Evolutionary conservation across 1,140 invertebrate genomes (phyloP), one percentile per base, ranked within the genome.

Genomic region (Amphibalanus amphitrite): DNA sequence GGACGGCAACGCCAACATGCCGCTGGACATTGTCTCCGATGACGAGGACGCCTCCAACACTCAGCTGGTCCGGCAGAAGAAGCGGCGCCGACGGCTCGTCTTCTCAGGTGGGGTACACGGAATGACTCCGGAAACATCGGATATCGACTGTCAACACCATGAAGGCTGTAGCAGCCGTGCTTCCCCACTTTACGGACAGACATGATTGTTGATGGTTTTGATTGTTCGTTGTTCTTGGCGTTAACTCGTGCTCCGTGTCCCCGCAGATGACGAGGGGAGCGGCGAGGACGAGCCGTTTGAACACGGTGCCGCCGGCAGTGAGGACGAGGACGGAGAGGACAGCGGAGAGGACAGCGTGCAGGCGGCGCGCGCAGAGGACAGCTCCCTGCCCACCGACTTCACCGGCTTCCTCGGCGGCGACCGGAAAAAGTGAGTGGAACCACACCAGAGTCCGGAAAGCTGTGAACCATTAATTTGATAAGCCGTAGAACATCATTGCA

Each of bases 221-320:
- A 38, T 38, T 15, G 33, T 38, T 38, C 33, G 33, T 4, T 38
- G 4, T 38, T 38, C 15, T 38, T 38, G 33, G 33, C 33, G 4
- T 6, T 38, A 6, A 15, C 33, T 38, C 4, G 33, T 38, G 33
- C 17, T 59, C 20, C 17, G 1, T 59, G 1, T 59, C 10, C 47
- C 17, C 13, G 1, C 6, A 59, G 6, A 59, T 59, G 17, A 20
- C 47, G 47, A 59, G 47, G 75, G 74, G 15, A 72, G 73, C 33
- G 75, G 76, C 38, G 71, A 75, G 13, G 72, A 77, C 17, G 23
- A 30, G 65, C 15, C 29, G 29, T 6, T 25, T 72, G 72, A 69
- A 75, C 71, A 71, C 77, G 76, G 70, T n/a, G 26, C 73, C 74
- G 74, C 78, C 40, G 72, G 78, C 59, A 76, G 79, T 75, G 78